Evolutionary conservation across 2,113 vertebrate species (phyloP), one percentile per base, ranked within the genome.

Genomic region (Glaucomys volans): DNA sequence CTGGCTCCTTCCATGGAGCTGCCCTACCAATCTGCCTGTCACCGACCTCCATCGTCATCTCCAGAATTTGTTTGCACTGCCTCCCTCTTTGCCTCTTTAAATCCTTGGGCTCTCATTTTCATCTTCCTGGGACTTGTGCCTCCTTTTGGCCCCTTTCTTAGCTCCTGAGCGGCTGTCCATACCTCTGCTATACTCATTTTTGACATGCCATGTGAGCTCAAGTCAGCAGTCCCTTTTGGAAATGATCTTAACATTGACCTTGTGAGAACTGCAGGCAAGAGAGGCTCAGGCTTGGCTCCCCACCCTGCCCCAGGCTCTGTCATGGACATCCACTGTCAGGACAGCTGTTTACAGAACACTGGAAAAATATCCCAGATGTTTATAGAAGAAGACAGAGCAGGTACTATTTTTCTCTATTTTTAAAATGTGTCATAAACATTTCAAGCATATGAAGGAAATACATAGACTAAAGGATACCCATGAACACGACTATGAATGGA

Each of bases 361-460:
- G 76, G n/a, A 71, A 42, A 91, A 83, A 50, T 22, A 76, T 52
- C 79, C 22, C 87, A 75, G 42, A 74, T 24, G 2, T 94, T 69
- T 81, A 67, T 52, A 87, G 37, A 92, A 81, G 44, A 91, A 80
- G 82, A 80, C 72, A 90, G 47, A 67, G 71, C 26, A 59, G 20
- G 67, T 69, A 64, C 57, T 75, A 57, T 91, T 84, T 84, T 67
- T 72, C 80, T 32, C 24, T 69, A 18, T n/a, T 74, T 87, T 40
- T n/a, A 85, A 67, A 44, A 87, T 26, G 52, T 26, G 52, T 87
- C 74, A 71, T 74, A 77, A 79, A 94, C 79, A 87, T 94, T 91
- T 95, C 72, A 88, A 91, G 59, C 8, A 69, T 54, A n/a, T 44
- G 32, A 47, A 59, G 64, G 26, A 80, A 82, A 90, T 57, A 62